Base-by-base conservation (phyloP, 1,140 invertebrate species). In the Drosophila equinoxialis region DNA sequence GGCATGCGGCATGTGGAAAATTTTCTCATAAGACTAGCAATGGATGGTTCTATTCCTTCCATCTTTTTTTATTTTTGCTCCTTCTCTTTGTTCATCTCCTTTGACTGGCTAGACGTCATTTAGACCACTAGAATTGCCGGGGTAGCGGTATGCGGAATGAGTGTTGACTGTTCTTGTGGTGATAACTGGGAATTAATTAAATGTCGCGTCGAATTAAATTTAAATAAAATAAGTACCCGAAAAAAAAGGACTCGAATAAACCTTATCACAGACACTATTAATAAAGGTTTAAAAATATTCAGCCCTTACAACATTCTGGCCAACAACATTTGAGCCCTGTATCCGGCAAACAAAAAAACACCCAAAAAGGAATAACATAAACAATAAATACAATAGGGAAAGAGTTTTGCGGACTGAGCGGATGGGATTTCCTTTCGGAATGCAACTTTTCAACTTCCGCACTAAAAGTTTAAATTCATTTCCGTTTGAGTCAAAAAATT, bases 381-480 rank as follows among this genome's bases (percentile, higher is more conserved):
- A 85, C 77, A 81, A 84, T 74, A 84, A 82, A 72, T 71, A 57
- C 30, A 64, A 54, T 39, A 39, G 4, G 42, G 41, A 10, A 20
- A 37, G 14, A 14, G 26, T 63, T 63, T 30, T 30, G 30, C 10
- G 67, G n/a, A 39, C 10, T 39, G 37, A n/a, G 37, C 10, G 13
- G 41, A 35, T 20, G 13, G 13, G 35, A 60, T 37, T 66, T 72
- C 42, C 54, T 33, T 54, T 48, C 7, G 23, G 39, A 35, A 26
- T 13, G 64, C 57, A 87, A 68, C 70, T 83, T 86, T 87, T 65
- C 57, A 64, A 79, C 79, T 86, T 87, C 83, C 76, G 79, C 70
- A 62, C 76, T 80, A 64, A 87, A 87, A 87, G 79, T 83, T 87
- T 87, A 77, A 87, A 69, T 82, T 87, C 83, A 87, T 87, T 87